Base-by-base conservation (phyloP, 1,140 invertebrate genomes). In the Calephelis virginiensis region DNA sequence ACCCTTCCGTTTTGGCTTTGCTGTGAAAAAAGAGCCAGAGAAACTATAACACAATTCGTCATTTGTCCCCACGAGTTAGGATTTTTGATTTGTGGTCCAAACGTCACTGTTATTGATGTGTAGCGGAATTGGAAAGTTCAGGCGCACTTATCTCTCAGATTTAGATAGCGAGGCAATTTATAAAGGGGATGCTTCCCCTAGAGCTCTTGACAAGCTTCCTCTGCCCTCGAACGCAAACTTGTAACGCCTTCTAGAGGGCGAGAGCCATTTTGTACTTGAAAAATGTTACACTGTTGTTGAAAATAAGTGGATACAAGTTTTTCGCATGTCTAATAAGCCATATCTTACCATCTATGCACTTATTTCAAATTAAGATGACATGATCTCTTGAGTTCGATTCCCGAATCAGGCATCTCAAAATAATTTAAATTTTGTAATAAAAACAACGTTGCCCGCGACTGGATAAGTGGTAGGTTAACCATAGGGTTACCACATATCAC, bases 121-220 rank as follows among this genome's bases (percentile, higher is more conserved):
- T 88, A 76, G 80, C 84, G 82, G 83, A 89, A 90, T 90, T 90
- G 88, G 88, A 89, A 89, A 87, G 86, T 89, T 89, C 81, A 87
- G 85, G 68, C 79, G 78, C 79, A 86, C 83, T 90, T 90, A 89
- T 90, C 88, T 89, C 76, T 79, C 70, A 90, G 85, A 89, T 90
- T 86, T 85, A 90, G 88, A 90, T 90, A 88, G 85, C 84, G 68
- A 74, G 81, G 83, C 85, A 87, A 90, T 89, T 89, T 90, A 89
- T 89, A 89, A 88, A 82, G 80, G 76, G 81, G 78, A 80, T 80
- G 77, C 78, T 73, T 78, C 83, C 86, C 85, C 82, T 74, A 78
- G 53, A 59, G 53, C 53, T 59, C 53, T 59, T 37, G 53, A 59
- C 17, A 37, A 37, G 11, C 53, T 37, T 17, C 28, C 53, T 59